A percentile compares a stretch with the other conserved stretches of the same genome.
Evolutionary conservation across 2,113 vertebrate genomes (phyloP).

Genomic region (Osmerus eperlanus): DNA sequence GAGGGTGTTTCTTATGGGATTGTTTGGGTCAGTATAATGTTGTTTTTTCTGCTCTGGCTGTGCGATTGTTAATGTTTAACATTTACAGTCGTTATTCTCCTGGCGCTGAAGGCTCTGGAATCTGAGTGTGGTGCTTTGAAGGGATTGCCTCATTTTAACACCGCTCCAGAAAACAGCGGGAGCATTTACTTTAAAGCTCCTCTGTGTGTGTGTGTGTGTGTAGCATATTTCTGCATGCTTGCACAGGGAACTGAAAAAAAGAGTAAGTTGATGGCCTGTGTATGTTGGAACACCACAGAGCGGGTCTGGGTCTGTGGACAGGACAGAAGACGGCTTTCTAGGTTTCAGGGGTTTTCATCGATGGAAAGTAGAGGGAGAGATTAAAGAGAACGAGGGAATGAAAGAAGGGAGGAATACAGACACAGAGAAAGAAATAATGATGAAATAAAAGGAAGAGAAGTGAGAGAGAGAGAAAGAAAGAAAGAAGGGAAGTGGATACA

Average conservation of each 20-base stretch:
- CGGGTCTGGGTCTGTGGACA: conserved; percentile 14
- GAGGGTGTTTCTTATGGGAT: conserved; percentile 53
- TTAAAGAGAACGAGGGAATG: background rate
- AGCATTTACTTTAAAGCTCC: conserved; percentile 29
- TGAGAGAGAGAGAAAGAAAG: conserved; percentile 7
- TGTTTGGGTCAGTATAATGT: conserved; percentile 49
- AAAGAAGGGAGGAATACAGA: background rate
- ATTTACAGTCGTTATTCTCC: conserved; percentile 42
- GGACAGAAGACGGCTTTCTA: background rate
- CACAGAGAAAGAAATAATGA: background rate
- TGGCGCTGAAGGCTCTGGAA: conserved; percentile 26
- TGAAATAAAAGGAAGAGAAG: background rate
- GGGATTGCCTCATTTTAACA: conserved; percentile 24
- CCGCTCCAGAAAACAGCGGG: background rate
- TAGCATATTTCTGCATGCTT: conserved; percentile 56
- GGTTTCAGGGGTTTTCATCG: too few relatives aligned
- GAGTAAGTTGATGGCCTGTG: conserved; percentile 43
- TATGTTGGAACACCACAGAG: conserved; percentile 1
- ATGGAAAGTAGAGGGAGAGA: background rate
- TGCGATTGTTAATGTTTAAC: conserved; percentile 60
- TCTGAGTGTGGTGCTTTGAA: conserved; percentile 27
- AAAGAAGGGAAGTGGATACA: conserved; percentile 24
- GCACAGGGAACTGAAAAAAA: conserved; percentile 44
- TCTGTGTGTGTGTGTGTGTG: conserved; percentile 21
- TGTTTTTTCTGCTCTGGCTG: conserved; percentile 50